These are phyloP conservation scores for Scaptomyza parva DNA, from an alignment of 2,888 invertebrate species.

Conservation along the genomic window DNA sequence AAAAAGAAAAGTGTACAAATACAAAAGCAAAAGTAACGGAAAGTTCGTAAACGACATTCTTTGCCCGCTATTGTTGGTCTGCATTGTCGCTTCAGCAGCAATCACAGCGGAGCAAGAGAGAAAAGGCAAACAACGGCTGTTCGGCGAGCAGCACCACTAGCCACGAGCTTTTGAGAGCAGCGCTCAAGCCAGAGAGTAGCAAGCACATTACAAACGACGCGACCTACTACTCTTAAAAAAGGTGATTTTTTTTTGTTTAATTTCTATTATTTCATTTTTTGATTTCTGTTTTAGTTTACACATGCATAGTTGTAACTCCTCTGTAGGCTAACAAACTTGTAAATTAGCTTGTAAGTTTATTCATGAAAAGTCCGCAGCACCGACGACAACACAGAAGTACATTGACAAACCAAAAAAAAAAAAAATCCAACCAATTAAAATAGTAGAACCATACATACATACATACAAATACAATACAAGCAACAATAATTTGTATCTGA, in stretches of 20 bases:
- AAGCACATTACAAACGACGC: constrained; percentile 63
- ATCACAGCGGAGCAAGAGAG: constrained; percentile 48
- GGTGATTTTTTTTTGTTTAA: constrained; percentile 71
- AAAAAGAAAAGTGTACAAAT: constrained; percentile 46
- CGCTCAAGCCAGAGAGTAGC: constrained; percentile 39
- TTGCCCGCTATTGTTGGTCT: constrained; percentile 42
- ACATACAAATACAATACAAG: constrained; percentile 24
- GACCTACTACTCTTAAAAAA: constrained; percentile 76
- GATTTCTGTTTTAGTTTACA: constrained; percentile 51
- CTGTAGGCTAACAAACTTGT: constrained; percentile 60
- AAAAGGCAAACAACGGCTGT: constrained; percentile 45
- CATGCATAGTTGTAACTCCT: constrained; percentile 50
- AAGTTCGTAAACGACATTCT: constrained; percentile 58
- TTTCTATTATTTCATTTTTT: constrained; percentile 55
- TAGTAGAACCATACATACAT: constrained; percentile 22
- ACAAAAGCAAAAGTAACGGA: constrained; percentile 58
- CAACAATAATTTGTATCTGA: constrained; percentile 41
- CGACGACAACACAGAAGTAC: constrained; percentile 28
- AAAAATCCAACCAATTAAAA: constrained; percentile 24
- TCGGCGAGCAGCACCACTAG: constrained; percentile 16
- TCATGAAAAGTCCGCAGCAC: constrained; percentile 28
- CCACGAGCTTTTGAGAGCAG: constrained; percentile 49
- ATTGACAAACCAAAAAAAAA: constrained; percentile 27
- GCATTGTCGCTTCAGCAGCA: constrained; percentile 27
- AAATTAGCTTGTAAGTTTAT: constrained; percentile 57